A percentile compares a stretch with the other conserved stretches of the same genome.
Conservation (phyloP, 2,797 vertebrate species). For the Diglossa cyanea region DNA sequence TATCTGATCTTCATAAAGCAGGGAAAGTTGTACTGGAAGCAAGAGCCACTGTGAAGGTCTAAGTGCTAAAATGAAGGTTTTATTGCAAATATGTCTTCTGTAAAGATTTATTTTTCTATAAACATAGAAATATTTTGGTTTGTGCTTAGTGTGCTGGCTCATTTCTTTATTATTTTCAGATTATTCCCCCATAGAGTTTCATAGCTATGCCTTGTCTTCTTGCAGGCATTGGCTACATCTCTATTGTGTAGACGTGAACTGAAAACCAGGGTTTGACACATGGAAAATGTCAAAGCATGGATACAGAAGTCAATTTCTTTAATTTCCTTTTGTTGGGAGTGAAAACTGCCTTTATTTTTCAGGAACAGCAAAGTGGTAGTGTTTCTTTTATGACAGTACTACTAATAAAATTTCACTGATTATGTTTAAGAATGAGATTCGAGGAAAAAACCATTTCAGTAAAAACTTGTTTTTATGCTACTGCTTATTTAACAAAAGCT, state of each 20-base stretch:
- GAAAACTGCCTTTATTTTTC: not conserved
- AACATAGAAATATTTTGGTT: not conserved
- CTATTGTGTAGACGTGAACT: not conserved
- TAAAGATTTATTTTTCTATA: not conserved
- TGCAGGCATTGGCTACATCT: not conserved
- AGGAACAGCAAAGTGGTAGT: slow-evolving; percentile 2
- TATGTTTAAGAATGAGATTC: not conserved
- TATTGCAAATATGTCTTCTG: not conserved
- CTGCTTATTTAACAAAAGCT: slow-evolving; percentile 1
- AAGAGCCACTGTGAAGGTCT: not conserved
- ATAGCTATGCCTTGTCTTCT: not conserved
- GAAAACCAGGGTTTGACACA: not conserved
- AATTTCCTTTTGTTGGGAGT: not conserved
- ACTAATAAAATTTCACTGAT: not conserved
- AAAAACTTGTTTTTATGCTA: not conserved
- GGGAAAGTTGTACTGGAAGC: not conserved
- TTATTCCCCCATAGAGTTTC: not conserved
- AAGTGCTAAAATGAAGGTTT: not conserved
- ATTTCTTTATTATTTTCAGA: not conserved
- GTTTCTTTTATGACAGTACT: not conserved
- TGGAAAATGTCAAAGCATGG: not conserved
- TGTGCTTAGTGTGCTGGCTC: not conserved
- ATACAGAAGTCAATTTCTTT: not conserved
- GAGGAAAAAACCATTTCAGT: not conserved
- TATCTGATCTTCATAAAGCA: not conserved